Evolutionary conservation across 1,140 invertebrate genomes (phyloP).

Genomic region (Conus betulinus): DNA sequence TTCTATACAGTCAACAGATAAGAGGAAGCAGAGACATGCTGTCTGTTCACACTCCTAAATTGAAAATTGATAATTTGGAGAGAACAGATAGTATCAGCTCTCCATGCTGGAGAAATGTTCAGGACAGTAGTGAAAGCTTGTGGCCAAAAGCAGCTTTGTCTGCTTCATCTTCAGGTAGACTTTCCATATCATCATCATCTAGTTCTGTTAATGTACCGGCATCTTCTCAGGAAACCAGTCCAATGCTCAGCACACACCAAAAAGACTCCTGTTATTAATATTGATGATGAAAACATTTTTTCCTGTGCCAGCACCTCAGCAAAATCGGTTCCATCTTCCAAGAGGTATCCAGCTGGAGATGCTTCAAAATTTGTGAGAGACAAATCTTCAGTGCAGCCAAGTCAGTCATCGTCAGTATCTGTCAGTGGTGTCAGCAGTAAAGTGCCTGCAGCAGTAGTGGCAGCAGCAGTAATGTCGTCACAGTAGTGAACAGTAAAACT

Average conservation of each 20-base stretch:
- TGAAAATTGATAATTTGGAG: slow-evolving; percentile 41
- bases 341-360: not conserved
- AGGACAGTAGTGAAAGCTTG: not conserved
- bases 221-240: not conserved
- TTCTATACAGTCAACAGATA: slow-evolving; percentile 60
- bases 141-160: not conserved
- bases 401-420: not conserved
- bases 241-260: slow-evolving; percentile 21
- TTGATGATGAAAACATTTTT: slow-evolving; percentile 23
- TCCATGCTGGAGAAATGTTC: not conserved
- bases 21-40: slow-evolving; percentile 59
- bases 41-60: slow-evolving; percentile 61
- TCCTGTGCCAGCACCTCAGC: not conserved
- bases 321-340: not conserved
- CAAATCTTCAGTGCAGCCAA: not conserved
- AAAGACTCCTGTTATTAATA: not conserved
- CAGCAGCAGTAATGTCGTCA: not conserved
- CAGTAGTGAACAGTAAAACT: not conserved
- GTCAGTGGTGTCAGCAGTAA: not conserved
- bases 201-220: not conserved
- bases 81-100: slow-evolving; percentile 37
- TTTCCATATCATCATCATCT: not conserved
- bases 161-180: not conserved
- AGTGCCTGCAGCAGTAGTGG: not conserved
- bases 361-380: not conserved